Evolutionary conservation across 2,888 invertebrate genomes (phyloP), one percentile per base, ranked within the genome.

Genomic region (Tenthredo distinguenda): DNA sequence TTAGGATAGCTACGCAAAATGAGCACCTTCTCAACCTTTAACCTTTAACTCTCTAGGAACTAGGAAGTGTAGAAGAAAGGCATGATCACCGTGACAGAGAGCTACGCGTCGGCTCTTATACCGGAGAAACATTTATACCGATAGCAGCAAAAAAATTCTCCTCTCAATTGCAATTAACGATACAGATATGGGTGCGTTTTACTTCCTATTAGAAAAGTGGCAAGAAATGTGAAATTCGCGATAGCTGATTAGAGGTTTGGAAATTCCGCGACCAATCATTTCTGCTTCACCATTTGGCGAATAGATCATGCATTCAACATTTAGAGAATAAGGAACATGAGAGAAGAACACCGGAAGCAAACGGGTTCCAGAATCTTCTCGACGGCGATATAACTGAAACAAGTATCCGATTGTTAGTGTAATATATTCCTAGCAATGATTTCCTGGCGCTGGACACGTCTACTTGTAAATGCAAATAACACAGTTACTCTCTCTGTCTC

Each of bases 11-110:
- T 9, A 81, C 12, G 47, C 68, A 31, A 83, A 83, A 71, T 47
- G 68, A 47, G 71, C 68, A 83, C 65, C 83, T 43, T 31, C 9
- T 47, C 47, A 31, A 68, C 83, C 83, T 83, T 37, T 83, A n/a
- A 71, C 83, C 71, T 71, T 65, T 47, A 65, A 71, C 83, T 83
- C 83, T 83, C 83, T 83, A 83, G 83, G 83, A 83, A 83, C 68
- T 68, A 83, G 83, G 83, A 83, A 83, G 83, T 83, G 68, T 65
- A 47, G 71, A 83, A 68, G 83, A 83, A 83, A 83, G 68, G 83
- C 83, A 83, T 62, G 83, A 81, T 81, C 68, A 47, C 47, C 47
- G 9, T 37, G 62, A 43, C 77, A 31, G 2, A 55, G 77, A 50
- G 34, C 18, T 77, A 40, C 40, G 79, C 79, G 37, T 21, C 62